phyloP scores from a whole-genome alignment of 1,140 invertebrate species.

The Tetraneura akinire region DNA sequence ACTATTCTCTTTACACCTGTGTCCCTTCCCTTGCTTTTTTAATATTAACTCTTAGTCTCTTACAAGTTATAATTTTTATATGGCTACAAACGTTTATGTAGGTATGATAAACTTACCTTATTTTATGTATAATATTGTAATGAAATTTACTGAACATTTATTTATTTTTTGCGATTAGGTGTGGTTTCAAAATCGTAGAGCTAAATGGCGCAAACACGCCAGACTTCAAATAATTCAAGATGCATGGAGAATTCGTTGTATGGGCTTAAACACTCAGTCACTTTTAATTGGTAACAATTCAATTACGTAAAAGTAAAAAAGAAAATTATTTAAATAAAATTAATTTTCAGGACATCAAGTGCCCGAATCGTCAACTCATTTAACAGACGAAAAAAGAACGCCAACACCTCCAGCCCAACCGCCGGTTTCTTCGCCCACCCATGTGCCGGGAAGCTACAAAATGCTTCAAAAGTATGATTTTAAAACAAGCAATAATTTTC shows the following conservation, averaged over 20 bases:
- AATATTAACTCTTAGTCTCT: too few relatives aligned
- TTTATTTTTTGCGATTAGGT: slow-evolving; percentile 63
- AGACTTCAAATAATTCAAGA: slow-evolving; percentile 81
- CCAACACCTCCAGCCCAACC: slow-evolving; percentile 2
- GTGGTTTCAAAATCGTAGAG: slow-evolving; percentile 88
- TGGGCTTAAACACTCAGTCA: slow-evolving; percentile 68
- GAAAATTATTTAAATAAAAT: neutral
- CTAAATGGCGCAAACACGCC: slow-evolving; percentile 85
- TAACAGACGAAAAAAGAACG: neutral
- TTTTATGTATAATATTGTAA: too few relatives aligned
- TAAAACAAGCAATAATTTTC: neutral
- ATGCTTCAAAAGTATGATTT: slow-evolving; percentile 37
- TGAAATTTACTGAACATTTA: too few relatives aligned
- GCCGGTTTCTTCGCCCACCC: slow-evolving; percentile 24
- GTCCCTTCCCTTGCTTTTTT: too few relatives aligned
- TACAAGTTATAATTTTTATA: too few relatives aligned
- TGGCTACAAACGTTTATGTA: too few relatives aligned
- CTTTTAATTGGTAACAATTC: slow-evolving; percentile 58
- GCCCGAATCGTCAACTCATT: neutral
- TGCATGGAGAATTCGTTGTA: slow-evolving; percentile 84
- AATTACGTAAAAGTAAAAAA: neutral
- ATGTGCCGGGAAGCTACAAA: slow-evolving; percentile 24
- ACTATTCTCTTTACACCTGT: too few relatives aligned
- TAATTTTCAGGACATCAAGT: slow-evolving; percentile 1
- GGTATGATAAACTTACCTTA: too few relatives aligned